Base-by-base conservation (phyloP, 2,113 vertebrate genomes). In the Sinocyclocheilus anshuiensis region DNA sequence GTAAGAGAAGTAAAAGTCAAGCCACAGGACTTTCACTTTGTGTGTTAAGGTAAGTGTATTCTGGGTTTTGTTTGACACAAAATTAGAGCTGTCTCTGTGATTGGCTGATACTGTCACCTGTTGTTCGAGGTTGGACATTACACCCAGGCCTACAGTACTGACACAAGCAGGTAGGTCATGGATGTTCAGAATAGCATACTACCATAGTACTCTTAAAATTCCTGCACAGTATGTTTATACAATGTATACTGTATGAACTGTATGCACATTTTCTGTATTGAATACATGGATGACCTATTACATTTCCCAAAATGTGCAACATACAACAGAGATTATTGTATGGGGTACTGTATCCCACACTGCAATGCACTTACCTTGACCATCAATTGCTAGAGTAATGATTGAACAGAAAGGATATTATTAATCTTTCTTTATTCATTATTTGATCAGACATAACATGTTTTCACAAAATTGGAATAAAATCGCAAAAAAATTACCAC, bases 61-160 rank as follows among this genome's bases (percentile, higher is more conserved):
- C 83, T 89, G 61, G 79, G 77, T 59, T 76, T 57, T 71, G 74
- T 45, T 84, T 33, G 16, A 61, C 53, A 50, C 33, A 24, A 48
- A 69, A 33, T 45, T 57, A 20, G 36, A 74, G 5, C 15, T 77
- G 59, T 61, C 11, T 45, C 13, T 67, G 11, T 67, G 22, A 18
- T 75, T 85, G 63, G 83, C 26, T 71, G 85, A 87, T 71, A 87
- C 82, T 85, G 85, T 83, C 88, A 87, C 85, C 88, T 89, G 80
- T 81, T 87, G 85, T 77, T 72, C 16, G 53, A 72, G 36, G 16
- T 7, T 22, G 8, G 26, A 76, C 45, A 77, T 48, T 48, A 12
- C 45, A 48, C 45, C 45, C 45, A 48, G 45, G 11, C 11, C 10
- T 48, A 48, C 10, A 48, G 45, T 11, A 11, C 11, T 48, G 45